Percentiles rank a stretch among this genome's conserved stretches.
Evolutionary conservation across 2,888 invertebrate species (phyloP).

Genomic region (Drosophila longiperda): DNA sequence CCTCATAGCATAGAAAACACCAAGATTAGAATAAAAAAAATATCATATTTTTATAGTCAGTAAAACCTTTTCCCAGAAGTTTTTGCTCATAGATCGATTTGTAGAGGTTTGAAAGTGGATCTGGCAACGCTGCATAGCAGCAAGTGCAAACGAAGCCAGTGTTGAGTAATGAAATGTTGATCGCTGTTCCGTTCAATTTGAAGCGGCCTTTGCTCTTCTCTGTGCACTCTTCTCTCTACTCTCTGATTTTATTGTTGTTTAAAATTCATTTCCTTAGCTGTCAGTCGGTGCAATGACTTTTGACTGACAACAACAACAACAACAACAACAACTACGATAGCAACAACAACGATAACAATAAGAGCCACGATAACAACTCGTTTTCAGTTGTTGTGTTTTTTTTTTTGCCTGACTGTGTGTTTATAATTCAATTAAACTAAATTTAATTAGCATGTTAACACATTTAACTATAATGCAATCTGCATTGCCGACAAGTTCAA

Average conservation of each 20-base stretch:
- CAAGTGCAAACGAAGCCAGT: background rate
- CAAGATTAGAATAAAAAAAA: no score
- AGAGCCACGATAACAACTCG: constrained; percentile 41
- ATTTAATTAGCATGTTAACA: constrained; percentile 73
- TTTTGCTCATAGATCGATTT: constrained; percentile 31
- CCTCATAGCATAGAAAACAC: background rate
- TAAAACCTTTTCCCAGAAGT: constrained; percentile 29
- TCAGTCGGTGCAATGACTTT: constrained; percentile 68
- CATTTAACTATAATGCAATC: constrained; percentile 68
- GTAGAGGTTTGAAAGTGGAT: background rate
- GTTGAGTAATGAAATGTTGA: constrained; percentile 9
- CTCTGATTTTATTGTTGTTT: constrained; percentile 19
- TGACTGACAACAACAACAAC: constrained; percentile 25
- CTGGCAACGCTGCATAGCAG: background rate
- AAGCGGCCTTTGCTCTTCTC: constrained; percentile 13
- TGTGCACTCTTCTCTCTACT: background rate
- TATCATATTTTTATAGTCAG: constrained; percentile 21
- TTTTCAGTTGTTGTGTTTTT: constrained; percentile 47
- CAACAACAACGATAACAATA: constrained; percentile 4
- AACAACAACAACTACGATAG: constrained; percentile 18
- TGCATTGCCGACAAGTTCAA: constrained; percentile 49
- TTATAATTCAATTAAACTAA: constrained; percentile 73
- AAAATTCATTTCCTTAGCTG: constrained; percentile 53
- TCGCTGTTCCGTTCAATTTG: constrained; percentile 22
- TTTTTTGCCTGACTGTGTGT: constrained; percentile 30